These are phyloP conservation scores for Catharus ustulatus DNA, from an alignment of 2,797 vertebrate species.

Conservation along the genomic window DNA sequence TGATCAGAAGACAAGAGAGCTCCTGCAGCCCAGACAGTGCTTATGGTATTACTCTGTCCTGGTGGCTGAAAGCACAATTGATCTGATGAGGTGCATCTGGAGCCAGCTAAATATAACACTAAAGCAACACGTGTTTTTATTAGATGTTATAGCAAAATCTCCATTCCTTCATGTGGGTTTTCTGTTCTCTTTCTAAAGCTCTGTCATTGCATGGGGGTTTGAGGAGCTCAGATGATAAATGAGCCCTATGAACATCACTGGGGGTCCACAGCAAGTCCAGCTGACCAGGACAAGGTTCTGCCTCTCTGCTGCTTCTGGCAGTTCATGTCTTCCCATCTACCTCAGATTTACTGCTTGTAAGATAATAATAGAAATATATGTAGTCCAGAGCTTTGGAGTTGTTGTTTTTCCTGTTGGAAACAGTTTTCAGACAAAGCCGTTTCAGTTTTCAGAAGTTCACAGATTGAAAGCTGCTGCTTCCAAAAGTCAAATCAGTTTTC, in stretches of 20 bases:
- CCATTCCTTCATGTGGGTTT: neutral
- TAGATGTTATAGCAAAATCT: neutral
- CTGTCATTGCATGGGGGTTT: neutral
- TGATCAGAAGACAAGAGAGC: neutral
- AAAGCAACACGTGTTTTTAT: neutral
- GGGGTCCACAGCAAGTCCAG: neutral
- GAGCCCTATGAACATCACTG: neutral
- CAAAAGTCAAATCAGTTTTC: neutral
- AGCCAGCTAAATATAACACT: neutral
- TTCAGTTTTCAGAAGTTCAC: neutral
- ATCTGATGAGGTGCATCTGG: neutral
- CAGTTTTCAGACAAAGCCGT: neutral
- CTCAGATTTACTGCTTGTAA: neutral
- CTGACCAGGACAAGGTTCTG: neutral
- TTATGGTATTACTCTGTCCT: neutral
- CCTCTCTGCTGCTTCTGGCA: neutral
- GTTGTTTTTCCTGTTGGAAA: neutral
- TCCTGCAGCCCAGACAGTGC: neutral
- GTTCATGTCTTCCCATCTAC: neutral
- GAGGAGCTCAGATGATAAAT: neutral
- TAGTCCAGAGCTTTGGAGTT: neutral
- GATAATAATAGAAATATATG: neutral
- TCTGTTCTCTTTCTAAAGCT: neutral
- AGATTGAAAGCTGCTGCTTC: neutral
- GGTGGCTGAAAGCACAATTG: conserved; percentile 9